Evolutionary conservation across 2,113 vertebrate genomes (phyloP).

Genomic region (Natator depressus): DNA sequence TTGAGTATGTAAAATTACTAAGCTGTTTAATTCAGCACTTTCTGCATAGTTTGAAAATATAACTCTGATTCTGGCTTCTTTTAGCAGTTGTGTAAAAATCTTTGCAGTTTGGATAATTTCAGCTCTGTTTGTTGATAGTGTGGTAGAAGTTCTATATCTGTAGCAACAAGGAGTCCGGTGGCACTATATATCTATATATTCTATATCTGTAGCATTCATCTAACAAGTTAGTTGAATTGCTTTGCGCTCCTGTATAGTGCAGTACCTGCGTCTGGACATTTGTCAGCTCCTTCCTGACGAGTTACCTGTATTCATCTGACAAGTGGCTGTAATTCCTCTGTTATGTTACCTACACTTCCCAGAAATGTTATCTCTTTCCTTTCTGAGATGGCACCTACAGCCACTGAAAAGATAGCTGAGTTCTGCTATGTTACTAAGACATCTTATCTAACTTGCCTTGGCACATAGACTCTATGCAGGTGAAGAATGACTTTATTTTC

Average conservation of each 20-base stretch:
- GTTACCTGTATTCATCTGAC: neutral
- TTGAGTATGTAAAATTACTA: slow-evolving; percentile 3
- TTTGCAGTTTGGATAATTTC: neutral
- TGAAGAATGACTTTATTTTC: neutral
- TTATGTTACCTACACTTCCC: neutral
- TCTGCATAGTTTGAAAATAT: neutral
- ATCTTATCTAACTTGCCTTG: neutral
- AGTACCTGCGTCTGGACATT: neutral
- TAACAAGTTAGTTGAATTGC: neutral
- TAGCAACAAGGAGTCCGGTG: too few species aligned
- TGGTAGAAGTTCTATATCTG: too few species aligned
- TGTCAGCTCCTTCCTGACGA: neutral
- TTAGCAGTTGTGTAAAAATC: neutral
- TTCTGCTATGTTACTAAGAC: neutral
- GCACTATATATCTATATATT: too few species aligned
- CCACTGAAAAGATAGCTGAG: neutral
- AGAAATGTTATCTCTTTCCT: slow-evolving; percentile 5
- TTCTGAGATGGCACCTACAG: neutral
- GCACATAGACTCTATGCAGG: neutral
- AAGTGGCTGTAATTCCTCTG: neutral
- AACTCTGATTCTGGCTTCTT: slow-evolving; percentile 26
- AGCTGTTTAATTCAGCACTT: slow-evolving; percentile 58
- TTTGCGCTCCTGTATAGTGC: fast-evolving
- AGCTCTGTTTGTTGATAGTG: neutral
- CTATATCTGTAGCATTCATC: neutral